These are phyloP conservation scores for Diploscapter pachys DNA, from an alignment of 1,140 invertebrate species.

Conservation along the genomic window DNA sequence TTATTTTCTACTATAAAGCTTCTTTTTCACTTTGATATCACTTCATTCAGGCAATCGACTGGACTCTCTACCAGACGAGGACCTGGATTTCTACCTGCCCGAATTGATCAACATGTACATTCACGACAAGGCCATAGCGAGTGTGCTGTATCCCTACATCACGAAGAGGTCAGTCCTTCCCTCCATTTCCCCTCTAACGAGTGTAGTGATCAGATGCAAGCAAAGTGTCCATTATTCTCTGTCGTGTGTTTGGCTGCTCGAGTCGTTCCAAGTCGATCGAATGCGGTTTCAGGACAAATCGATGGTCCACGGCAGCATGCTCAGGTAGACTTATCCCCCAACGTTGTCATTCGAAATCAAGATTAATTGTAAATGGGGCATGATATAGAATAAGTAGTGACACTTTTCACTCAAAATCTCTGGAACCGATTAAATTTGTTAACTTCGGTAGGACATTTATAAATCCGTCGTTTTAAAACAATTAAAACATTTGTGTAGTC, in stretches of 20 bases:
- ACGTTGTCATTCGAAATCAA: neutral
- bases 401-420: too few relatives aligned
- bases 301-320: conserved; percentile 76
- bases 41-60: too few relatives aligned
- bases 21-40: too few relatives aligned
- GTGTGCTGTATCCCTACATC: conserved; percentile 89
- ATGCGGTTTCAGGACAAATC: conserved; percentile 72
- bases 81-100: conserved; percentile 95
- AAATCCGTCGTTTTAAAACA: too few relatives aligned
- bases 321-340: conserved; percentile 62
- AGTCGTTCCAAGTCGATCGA: conserved; percentile 82
- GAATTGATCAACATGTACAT: conserved; percentile 97
- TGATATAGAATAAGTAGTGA: too few relatives aligned
- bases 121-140: conserved; percentile 91
- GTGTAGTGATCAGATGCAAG: conserved; percentile 71
- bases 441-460: too few relatives aligned
- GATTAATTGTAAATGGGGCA: too few relatives aligned
- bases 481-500: too few relatives aligned
- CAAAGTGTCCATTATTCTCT: conserved; percentile 89
- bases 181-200: neutral
- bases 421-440: too few relatives aligned
- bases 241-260: conserved; percentile 88
- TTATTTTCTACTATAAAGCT: too few relatives aligned
- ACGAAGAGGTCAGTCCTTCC: conserved; percentile 71
- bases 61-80: conserved; percentile 60